Percentiles rank a stretch among this genome's conserved stretches.
Evolutionary conservation across 2,113 vertebrate genomes (phyloP).

Genomic region (Daphoenositta chrysoptera): DNA sequence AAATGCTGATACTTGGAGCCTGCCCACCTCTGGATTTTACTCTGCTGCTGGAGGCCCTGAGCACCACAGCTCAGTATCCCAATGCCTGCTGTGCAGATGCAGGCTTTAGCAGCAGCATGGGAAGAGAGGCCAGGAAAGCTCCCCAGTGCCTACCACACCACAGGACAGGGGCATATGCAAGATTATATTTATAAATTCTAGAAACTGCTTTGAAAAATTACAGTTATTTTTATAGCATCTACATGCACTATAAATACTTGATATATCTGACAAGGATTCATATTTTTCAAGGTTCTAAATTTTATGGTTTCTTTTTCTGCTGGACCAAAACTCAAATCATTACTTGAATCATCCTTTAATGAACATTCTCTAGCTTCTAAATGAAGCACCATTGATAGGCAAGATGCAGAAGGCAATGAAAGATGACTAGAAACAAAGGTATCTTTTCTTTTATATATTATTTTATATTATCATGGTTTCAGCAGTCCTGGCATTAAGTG

Average conservation of each 20-base stretch:
- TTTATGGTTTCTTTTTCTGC: neutral
- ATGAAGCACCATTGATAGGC: neutral
- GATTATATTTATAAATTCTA: neutral
- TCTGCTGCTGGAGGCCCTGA: neutral
- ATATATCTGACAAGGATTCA: neutral
- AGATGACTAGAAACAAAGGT: neutral
- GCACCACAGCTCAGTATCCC: neutral
- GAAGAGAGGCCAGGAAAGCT: neutral
- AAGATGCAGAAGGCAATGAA: neutral
- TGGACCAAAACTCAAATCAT: neutral
- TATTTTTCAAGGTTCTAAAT: neutral
- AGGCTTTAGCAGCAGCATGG: neutral
- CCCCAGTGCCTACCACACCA: fast-evolving
- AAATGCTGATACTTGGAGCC: neutral
- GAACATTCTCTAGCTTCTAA: neutral
- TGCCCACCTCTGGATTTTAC: neutral
- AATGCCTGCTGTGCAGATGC: neutral
- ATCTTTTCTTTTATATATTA: neutral
- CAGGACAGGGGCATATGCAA: neutral
- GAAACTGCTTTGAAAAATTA: neutral
- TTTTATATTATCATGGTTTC: neutral
- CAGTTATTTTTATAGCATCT: neutral
- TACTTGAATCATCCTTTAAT: neutral
- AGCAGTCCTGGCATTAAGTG: neutral
- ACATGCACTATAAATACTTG: neutral